Percentiles rank a stretch among this genome's conserved stretches.
Conservation (phyloP, 2,888 invertebrate genomes). For the Lamellibrachia columna region DNA sequence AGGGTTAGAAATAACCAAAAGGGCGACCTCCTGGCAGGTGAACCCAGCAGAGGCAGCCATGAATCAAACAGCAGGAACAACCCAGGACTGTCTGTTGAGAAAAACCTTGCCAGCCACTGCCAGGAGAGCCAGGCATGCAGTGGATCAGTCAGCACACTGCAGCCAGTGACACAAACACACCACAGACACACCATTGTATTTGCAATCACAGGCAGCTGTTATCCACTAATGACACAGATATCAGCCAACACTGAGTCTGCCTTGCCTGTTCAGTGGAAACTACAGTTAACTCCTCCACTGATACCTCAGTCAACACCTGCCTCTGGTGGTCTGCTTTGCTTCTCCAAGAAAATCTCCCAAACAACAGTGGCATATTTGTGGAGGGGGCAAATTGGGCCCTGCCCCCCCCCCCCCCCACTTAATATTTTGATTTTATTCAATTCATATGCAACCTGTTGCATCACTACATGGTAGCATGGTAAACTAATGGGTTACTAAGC, state of each 20-base stretch:
- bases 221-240: slow-evolving; percentile 1
- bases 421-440: no score
- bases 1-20: neutral
- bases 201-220: neutral
- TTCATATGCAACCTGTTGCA: no score
- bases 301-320: neutral
- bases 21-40: neutral
- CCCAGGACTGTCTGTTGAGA: neutral
- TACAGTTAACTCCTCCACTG: neutral
- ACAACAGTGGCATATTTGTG: no score
- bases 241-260: neutral
- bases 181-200: neutral
- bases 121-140: neutral
- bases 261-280: neutral
- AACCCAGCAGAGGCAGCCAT: neutral
- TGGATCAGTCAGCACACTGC: neutral
- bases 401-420: no score
- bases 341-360: neutral
- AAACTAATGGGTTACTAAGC: no score
- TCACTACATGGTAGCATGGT: no score
- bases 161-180: neutral
- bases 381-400: no score
- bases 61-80: neutral
- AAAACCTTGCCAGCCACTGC: neutral
- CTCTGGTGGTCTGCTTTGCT: neutral